Evolutionary conservation across 2,888 invertebrate genomes (phyloP).

Genomic region (Pecten maximus): DNA sequence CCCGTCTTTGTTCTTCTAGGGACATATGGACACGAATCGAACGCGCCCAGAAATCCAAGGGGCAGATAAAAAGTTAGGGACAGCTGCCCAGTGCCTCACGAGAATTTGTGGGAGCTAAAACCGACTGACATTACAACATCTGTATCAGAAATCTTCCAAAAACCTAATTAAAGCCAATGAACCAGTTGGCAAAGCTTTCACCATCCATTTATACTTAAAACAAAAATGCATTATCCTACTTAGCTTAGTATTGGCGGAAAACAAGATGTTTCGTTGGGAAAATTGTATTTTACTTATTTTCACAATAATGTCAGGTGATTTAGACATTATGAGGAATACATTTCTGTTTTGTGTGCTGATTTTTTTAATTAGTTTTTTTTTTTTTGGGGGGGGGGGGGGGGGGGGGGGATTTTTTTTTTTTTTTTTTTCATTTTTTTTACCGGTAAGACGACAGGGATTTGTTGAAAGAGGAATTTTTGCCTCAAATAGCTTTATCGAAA

Average conservation of each 20-base stretch:
- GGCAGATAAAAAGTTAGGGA: background rate
- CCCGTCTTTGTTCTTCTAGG: slow-evolving; percentile 15
- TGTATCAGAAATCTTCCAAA: slow-evolving; percentile 15
- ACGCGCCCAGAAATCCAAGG: background rate
- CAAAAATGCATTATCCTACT: slow-evolving; percentile 23
- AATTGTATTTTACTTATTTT: too few relatives aligned
- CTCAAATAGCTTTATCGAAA: too few relatives aligned
- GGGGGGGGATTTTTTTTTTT: background rate
- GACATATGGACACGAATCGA: slow-evolving; percentile 29
- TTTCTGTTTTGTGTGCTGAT: background rate
- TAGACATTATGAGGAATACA: too few relatives aligned
- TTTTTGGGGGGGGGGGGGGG: too few relatives aligned
- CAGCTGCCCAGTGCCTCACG: slow-evolving; percentile 18
- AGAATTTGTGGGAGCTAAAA: slow-evolving; percentile 23
- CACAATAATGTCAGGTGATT: too few relatives aligned
- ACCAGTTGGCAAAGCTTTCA: slow-evolving; percentile 25
- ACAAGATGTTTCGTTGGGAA: background rate
- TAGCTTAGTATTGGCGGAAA: background rate
- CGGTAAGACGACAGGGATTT: background rate
- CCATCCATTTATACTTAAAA: background rate
- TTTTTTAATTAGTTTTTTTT: background rate
- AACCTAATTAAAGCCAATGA: slow-evolving; percentile 27
- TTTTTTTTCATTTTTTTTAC: background rate
- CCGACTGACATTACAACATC: slow-evolving; percentile 22
- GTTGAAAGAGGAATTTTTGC: too few relatives aligned